Percentiles rank a stretch among this genome's conserved stretches.
These are phyloP conservation scores for Brachionus plicatilis DNA, from an alignment of 1,140 invertebrate species.

Conservation along the genomic window DNA sequence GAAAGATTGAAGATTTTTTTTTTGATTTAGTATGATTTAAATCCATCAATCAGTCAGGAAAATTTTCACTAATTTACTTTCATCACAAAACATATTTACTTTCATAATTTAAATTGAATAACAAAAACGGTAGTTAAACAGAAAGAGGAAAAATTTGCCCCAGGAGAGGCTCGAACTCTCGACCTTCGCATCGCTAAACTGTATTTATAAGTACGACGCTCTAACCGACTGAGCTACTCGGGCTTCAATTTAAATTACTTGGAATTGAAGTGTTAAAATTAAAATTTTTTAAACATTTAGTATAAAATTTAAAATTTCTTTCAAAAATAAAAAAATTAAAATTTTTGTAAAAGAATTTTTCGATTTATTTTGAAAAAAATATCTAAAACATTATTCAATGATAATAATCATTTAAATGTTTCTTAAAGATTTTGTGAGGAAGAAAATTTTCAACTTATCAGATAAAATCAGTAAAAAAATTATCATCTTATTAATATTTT, in stretches of 20 bases:
- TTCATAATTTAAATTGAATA: background rate
- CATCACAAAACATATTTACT: background rate
- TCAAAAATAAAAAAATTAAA: no score
- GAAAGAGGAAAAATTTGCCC: background rate
- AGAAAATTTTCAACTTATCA: no score
- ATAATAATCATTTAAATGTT: no score
- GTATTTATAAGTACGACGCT: background rate
- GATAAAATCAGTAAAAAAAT: no score
- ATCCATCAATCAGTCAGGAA: background rate
- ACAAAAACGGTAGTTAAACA: background rate
- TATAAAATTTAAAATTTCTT: no score
- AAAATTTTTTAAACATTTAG: no score
- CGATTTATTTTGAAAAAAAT: no score
- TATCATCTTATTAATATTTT: no score
- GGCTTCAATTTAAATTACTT: background rate
- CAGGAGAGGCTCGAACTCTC: constrained; percentile 18
- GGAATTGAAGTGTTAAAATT: no score
- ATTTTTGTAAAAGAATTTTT: no score
- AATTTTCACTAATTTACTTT: constrained; percentile 10
- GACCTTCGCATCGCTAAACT: constrained; percentile 7
- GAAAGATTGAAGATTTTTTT: background rate
- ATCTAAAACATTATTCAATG: no score
- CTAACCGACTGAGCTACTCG: background rate
- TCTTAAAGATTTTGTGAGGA: no score
- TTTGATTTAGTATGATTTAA: background rate